A percentile compares a stretch with the other conserved stretches of the same genome.
Conservation (phyloP, 1,140 invertebrate species). For the Zaprionus tsacasi region DNA sequence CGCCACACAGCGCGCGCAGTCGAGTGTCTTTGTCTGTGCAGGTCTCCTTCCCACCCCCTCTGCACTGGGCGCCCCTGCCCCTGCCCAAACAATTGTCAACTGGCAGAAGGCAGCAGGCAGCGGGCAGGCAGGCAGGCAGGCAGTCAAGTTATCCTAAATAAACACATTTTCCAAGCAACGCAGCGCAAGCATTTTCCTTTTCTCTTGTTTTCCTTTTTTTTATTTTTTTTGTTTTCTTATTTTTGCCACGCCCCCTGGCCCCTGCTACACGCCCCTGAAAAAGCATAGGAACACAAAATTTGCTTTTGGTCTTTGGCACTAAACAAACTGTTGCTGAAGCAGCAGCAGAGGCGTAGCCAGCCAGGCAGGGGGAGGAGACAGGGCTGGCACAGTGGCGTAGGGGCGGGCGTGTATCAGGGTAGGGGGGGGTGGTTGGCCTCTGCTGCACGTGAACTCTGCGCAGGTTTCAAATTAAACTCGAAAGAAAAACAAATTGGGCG, state of each 20-base stretch:
- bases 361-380: not conserved
- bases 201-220: too few species aligned
- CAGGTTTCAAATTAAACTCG: slow-evolving; percentile 80
- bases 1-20: slow-evolving; percentile 50
- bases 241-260: not conserved
- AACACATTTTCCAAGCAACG: slow-evolving; percentile 75
- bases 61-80: not conserved
- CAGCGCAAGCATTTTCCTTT: slow-evolving; percentile 55
- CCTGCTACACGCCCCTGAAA: not conserved
- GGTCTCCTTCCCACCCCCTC: not conserved
- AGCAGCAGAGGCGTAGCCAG: not conserved
- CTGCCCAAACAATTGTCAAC: slow-evolving; percentile 64
- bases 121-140: slow-evolving; percentile 15
- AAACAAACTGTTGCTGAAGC: slow-evolving; percentile 69
- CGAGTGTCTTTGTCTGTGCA: slow-evolving; percentile 45
- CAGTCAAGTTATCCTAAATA: slow-evolving; percentile 81
- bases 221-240: not conserved
- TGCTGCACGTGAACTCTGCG: slow-evolving; percentile 28
- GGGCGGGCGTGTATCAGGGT: too few species aligned
- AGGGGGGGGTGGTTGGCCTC: not conserved
- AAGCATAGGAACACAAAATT: slow-evolving; percentile 29
- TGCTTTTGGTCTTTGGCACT: slow-evolving; percentile 61
- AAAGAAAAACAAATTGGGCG: slow-evolving; percentile 80
- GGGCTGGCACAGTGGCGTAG: not conserved
- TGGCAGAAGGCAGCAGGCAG: slow-evolving; percentile 30